Percentiles rank a stretch among this genome's conserved stretches.
These are phyloP conservation scores for Silvanus unidentatus DNA, from an alignment of 2,888 invertebrate genomes.

Conservation along the genomic window DNA sequence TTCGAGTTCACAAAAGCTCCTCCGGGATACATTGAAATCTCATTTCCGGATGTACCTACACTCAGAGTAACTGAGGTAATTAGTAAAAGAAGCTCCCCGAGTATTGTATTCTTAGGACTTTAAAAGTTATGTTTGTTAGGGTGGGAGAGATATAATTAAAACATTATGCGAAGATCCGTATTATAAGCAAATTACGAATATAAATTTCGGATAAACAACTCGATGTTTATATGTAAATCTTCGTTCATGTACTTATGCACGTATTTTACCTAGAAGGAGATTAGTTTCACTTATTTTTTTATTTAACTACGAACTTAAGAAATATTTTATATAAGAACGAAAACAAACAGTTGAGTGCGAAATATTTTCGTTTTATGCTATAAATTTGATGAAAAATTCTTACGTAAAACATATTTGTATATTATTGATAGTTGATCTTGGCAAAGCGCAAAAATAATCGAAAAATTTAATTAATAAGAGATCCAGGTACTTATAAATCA, in stretches of 20 bases:
- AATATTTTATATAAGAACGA: no score
- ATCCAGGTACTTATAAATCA: constrained; percentile 43
- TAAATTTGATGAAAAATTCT: neutral
- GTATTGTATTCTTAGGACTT: constrained; percentile 25
- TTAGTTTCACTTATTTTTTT: no score
- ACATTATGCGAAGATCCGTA: constrained; percentile 18
- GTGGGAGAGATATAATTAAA: constrained; percentile 21
- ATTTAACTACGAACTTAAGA: no score
- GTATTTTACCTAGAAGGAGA: no score
- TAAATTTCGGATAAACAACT: neutral
- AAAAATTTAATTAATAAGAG: constrained; percentile 43
- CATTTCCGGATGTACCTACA: constrained; percentile 43
- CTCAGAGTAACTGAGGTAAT: constrained; percentile 37
- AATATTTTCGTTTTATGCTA: neutral
- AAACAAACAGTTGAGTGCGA: neutral
- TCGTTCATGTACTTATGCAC: no score
- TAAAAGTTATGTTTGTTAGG: constrained; percentile 14
- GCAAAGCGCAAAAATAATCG: constrained; percentile 31
- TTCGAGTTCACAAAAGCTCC: constrained; percentile 38
- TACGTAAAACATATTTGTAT: neutral
- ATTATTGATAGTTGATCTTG: neutral
- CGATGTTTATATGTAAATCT: no score
- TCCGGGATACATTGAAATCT: constrained; percentile 49
- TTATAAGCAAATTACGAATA: constrained; percentile 2
- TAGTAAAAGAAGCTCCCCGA: constrained; percentile 38